Evolutionary conservation across 2,888 invertebrate genomes (phyloP).

Genomic region (Octodonta nipae): DNA sequence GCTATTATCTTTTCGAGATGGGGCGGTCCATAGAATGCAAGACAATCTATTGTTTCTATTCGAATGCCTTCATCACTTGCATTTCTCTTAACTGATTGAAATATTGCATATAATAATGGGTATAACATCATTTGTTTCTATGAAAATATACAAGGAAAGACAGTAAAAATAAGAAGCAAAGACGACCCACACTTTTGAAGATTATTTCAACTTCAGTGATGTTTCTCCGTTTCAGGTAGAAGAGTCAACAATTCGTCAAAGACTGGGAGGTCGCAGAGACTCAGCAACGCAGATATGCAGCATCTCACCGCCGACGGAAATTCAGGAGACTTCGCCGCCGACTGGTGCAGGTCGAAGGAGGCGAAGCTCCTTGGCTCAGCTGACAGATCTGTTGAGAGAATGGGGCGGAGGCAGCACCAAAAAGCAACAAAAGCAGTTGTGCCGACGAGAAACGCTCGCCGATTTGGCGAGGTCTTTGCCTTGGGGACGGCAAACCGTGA

Average conservation of each 20-base stretch:
- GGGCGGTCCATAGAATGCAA: too few species aligned
- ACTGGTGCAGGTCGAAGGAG: constrained; percentile 41
- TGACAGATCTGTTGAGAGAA: constrained; percentile 76
- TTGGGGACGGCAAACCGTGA: constrained; percentile 57
- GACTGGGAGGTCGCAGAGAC: constrained; percentile 73
- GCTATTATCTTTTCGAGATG: too few species aligned
- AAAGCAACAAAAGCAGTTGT: constrained; percentile 52
- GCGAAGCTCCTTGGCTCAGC: constrained; percentile 73
- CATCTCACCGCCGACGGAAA: constrained; percentile 64
- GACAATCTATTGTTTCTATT: too few species aligned
- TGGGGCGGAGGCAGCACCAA: constrained; percentile 61
- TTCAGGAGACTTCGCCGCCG: constrained; percentile 58
- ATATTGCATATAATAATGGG: too few species aligned
- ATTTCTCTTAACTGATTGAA: too few species aligned
- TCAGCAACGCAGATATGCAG: constrained; percentile 82
- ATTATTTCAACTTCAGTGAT: too few species aligned
- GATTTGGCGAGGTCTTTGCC: constrained; percentile 75
- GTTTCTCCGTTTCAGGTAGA: constrained; percentile 43
- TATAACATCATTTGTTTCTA: too few species aligned
- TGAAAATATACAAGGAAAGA: too few species aligned
- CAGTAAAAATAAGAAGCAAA: too few species aligned
- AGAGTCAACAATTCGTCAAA: constrained; percentile 71
- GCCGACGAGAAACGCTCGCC: constrained; percentile 74
- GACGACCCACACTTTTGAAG: too few species aligned
- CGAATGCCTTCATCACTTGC: too few species aligned